Conservation (phyloP, 1,140 invertebrate species). For the Penaeus chinensis region DNA sequence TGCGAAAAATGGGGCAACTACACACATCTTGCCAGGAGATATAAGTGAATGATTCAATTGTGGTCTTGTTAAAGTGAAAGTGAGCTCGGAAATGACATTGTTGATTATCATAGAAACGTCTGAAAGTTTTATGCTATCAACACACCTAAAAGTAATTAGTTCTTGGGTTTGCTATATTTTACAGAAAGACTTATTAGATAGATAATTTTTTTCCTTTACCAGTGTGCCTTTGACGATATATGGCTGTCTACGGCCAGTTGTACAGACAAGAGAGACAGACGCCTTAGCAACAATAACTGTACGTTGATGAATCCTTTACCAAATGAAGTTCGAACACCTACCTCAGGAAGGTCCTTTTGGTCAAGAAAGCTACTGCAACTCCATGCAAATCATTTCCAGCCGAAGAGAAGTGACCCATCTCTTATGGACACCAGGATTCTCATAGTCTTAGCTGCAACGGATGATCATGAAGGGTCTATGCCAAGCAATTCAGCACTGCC, state of each 20-base stretch:
- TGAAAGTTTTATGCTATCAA: no score
- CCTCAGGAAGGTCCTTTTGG: constrained; percentile 22
- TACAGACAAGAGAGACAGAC: not conserved
- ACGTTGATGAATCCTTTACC: not conserved
- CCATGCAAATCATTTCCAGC: no score
- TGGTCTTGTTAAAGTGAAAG: not conserved
- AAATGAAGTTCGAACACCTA: constrained; percentile 14
- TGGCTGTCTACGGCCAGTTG: no score
- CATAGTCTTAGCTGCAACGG: constrained; percentile 1
- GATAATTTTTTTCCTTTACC: no score
- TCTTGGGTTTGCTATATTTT: no score
- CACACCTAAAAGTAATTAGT: no score
- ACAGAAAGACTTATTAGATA: no score
- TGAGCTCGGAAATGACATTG: not conserved
- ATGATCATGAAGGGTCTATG: not conserved
- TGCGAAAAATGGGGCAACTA: constrained; percentile 46
- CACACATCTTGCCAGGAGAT: constrained; percentile 35
- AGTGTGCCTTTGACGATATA: no score
- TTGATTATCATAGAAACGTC: no score
- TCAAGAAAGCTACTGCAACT: no score
- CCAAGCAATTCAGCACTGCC: constrained; percentile 35
- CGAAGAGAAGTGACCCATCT: no score
- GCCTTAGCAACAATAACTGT: constrained; percentile 23
- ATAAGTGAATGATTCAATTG: constrained; percentile 9
- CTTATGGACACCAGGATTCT: constrained; percentile 10